Evolutionary conservation across 2,113 vertebrate species (phyloP).

Genomic region (Sapayoa aenigma): DNA sequence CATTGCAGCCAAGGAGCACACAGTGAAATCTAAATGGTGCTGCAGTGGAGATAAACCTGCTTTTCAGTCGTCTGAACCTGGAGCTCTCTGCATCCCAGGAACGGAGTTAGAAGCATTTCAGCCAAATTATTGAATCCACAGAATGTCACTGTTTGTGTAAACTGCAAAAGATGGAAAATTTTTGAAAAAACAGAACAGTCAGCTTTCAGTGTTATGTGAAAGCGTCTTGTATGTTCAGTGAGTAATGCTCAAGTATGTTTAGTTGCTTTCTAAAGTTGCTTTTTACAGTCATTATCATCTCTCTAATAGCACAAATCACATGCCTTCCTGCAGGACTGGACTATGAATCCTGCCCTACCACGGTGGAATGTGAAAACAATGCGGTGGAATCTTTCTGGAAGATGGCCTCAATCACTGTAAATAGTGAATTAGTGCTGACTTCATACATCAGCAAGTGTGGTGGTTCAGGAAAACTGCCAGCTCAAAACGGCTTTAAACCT

Average conservation of each 20-base stretch:
- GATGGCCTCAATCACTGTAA: constrained; percentile 69
- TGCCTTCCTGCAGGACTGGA: constrained; percentile 58
- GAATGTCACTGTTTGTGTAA: neutral
- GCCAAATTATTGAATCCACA: neutral
- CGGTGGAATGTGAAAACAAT: constrained; percentile 72
- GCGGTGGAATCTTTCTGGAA: constrained; percentile 76
- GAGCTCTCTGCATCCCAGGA: neutral
- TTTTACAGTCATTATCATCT: neutral
- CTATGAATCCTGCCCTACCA: constrained; percentile 74
- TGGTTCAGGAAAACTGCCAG: neutral
- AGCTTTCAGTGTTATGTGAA: neutral
- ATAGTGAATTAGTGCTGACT: neutral
- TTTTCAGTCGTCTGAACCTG: neutral
- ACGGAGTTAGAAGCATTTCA: neutral
- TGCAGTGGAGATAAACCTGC: neutral
- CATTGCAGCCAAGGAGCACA: neutral
- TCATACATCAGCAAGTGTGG: neutral
- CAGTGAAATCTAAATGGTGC: neutral
- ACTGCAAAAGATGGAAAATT: neutral
- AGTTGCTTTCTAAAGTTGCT: neutral
- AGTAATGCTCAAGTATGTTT: neutral
- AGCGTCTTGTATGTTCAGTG: neutral
- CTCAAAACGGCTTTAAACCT: neutral
- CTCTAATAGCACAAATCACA: neutral
- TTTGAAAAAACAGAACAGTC: neutral